Conservation (phyloP, 2,888 invertebrate genomes). For the Ferrisia virgata region DNA sequence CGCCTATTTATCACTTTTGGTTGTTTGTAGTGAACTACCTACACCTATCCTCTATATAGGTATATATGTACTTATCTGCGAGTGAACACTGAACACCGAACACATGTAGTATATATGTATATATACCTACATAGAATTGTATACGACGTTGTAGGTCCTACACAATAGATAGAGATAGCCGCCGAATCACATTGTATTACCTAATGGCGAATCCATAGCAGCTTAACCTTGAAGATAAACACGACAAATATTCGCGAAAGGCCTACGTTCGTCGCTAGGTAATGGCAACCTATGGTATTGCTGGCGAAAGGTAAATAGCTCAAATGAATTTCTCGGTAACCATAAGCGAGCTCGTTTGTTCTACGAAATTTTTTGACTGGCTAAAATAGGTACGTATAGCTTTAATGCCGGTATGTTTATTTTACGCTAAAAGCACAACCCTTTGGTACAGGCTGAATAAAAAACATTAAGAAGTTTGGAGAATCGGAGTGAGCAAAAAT, state of each 20-base stretch:
- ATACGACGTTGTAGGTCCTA: neutral
- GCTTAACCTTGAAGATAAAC: neutral
- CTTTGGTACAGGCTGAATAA: neutral
- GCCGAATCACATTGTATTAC: too few relatives aligned
- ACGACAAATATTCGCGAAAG: neutral
- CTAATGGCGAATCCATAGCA: neutral
- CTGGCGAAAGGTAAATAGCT: neutral
- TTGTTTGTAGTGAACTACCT: neutral
- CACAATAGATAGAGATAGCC: neutral
- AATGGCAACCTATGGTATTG: neutral
- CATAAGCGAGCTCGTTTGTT: neutral
- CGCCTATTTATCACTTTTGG: neutral
- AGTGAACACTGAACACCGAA: neutral
- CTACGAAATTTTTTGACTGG: neutral
- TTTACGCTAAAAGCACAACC: conserved; percentile 2
- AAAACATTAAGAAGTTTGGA: conserved; percentile 2
- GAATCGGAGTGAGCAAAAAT: neutral
- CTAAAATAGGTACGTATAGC: neutral
- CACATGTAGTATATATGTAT: too few relatives aligned
- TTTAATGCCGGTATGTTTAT: neutral
- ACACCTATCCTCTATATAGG: too few relatives aligned
- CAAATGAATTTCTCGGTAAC: neutral
- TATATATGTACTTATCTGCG: too few relatives aligned
- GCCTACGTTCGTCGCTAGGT: neutral
- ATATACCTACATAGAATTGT: neutral